Percentiles rank a stretch among this genome's conserved stretches.
Conservation (phyloP, 1,140 invertebrate species). For the Lordiphosa clarofinis region DNA sequence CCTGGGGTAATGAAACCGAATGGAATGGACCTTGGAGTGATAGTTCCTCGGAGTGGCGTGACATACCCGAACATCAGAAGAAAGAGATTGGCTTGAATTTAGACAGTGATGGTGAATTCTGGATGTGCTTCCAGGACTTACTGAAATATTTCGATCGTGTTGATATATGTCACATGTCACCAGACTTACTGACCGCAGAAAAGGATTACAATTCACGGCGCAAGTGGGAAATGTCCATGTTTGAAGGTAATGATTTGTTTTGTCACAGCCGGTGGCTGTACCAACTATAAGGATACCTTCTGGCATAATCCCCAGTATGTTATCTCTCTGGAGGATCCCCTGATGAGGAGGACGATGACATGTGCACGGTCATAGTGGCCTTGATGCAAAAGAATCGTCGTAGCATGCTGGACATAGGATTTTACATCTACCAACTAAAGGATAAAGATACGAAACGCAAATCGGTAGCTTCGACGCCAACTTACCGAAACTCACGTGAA, state of each 20-base stretch:
- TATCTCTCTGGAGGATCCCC: conserved; percentile 91
- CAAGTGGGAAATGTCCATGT: conserved; percentile 96
- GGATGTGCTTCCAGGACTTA: no score
- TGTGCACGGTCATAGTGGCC: conserved; percentile 94
- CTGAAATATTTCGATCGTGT: no score
- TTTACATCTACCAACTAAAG: conserved; percentile 98
- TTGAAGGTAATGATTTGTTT: conserved; percentile 93
- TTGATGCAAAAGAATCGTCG: conserved; percentile 97
- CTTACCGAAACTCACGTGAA: conserved; percentile 96
- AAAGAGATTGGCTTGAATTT: no score
- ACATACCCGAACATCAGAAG: no score
- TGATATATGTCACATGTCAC: no score
- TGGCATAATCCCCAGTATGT: conserved; percentile 97
- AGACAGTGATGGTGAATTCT: no score
- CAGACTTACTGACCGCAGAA: no score
- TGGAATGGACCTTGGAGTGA: no score
- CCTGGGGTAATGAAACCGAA: no score
- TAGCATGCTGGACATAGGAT: conserved; percentile 96
- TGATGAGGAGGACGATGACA: conserved; percentile 95
- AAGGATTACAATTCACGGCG: conserved; percentile 84
- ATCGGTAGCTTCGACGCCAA: no score
- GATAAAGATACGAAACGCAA: no score
- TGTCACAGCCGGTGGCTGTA: conserved; percentile 97
- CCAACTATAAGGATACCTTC: conserved; percentile 98
- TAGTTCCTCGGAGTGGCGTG: no score